Evolutionary conservation across 2,888 invertebrate genomes (phyloP).

Genomic region (Tuberolachnus salignus): DNA sequence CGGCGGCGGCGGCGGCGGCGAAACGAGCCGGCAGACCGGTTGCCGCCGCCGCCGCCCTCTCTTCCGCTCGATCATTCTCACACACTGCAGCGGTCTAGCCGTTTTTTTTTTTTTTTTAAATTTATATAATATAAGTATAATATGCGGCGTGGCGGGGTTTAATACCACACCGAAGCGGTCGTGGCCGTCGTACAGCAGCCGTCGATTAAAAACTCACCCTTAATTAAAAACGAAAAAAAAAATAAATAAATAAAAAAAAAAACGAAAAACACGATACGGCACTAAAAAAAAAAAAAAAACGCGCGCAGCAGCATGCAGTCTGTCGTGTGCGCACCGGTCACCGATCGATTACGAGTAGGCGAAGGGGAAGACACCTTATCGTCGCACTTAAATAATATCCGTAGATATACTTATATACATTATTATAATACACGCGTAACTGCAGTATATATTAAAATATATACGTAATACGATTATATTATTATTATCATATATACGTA

Average conservation of each 20-base stretch:
- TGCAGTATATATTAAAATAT: too few relatives aligned
- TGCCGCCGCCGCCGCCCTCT: conserved; percentile 56
- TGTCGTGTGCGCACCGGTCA: conserved; percentile 9
- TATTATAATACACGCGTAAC: too few relatives aligned
- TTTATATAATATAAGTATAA: background rate
- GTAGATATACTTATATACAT: too few relatives aligned
- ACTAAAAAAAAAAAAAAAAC: background rate
- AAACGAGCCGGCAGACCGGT: conserved; percentile 49
- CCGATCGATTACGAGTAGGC: background rate
- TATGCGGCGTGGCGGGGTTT: background rate
- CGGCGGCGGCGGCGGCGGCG: conserved; percentile 20
- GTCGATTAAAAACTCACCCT: conserved; percentile 46
- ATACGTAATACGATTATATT: too few relatives aligned
- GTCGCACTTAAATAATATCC: too few relatives aligned
- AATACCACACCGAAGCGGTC: too few relatives aligned
- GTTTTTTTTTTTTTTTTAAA: conserved; percentile 56
- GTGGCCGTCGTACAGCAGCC: background rate
- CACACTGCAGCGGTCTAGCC: conserved; percentile 54
- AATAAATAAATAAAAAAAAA: background rate
- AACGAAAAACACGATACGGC: conserved; percentile 27
- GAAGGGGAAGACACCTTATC: conserved; percentile 2
- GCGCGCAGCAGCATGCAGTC: background rate
- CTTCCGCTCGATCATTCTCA: conserved; percentile 55
- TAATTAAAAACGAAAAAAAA: conserved; percentile 42
- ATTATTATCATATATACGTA: too few relatives aligned